phyloP scores from a whole-genome alignment of 2,797 vertebrate species.

The Loris lydekkerianus region DNA sequence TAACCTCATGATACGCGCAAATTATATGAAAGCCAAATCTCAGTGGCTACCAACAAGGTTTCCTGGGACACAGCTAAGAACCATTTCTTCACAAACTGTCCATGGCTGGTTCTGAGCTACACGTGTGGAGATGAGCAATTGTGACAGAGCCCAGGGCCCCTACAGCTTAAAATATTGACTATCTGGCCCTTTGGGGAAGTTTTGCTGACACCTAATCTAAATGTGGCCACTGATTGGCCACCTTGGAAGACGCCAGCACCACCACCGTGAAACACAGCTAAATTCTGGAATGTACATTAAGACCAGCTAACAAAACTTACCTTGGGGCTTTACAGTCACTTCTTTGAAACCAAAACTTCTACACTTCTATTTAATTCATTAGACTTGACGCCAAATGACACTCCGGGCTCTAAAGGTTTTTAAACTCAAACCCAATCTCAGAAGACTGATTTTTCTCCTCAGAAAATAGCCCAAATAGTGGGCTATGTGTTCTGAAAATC shows the following conservation, averaged over 20 bases:
- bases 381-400: neutral
- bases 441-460: neutral
- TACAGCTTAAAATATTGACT: neutral
- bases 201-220: fast-evolving
- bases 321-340: neutral
- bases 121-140: neutral
- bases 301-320: too few species aligned
- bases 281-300: neutral
- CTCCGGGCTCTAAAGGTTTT: neutral
- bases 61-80: neutral
- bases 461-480: neutral
- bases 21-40: neutral
- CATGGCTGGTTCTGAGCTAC: neutral
- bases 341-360: neutral
- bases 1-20: neutral
- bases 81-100: fast-evolving
- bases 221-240: neutral
- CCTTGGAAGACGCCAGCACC: neutral
- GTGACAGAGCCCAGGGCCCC: neutral
- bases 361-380: neutral
- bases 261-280: fast-evolving
- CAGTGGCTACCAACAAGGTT: neutral
- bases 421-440: neutral
- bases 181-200: neutral
- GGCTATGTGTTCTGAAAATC: neutral